phyloP scores from a whole-genome alignment of 2,888 invertebrate genomes.

The Tinea trinotella region DNA sequence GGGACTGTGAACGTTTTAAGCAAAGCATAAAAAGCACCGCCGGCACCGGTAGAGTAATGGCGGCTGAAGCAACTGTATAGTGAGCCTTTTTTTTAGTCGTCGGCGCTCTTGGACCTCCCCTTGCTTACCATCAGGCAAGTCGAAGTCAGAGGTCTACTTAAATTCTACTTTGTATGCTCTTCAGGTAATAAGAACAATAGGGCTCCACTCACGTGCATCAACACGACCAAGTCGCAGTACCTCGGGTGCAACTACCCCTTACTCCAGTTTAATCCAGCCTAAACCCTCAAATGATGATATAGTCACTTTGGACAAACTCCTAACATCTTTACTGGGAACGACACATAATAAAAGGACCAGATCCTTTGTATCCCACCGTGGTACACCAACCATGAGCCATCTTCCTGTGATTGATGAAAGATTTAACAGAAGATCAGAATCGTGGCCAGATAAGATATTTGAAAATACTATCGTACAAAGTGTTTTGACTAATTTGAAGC shows the following conservation, averaged over 20 bases:
- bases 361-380: conserved; percentile 48
- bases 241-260: conserved; percentile 43
- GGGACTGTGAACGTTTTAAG: no score
- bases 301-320: conserved; percentile 74
- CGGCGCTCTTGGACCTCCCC: no score
- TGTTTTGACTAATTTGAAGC: conserved; percentile 50
- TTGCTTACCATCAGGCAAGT: no score
- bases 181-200: conserved; percentile 51
- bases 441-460: conserved; percentile 59
- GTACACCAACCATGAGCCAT: conserved; percentile 48
- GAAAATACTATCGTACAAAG: conserved; percentile 55
- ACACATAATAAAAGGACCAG: conserved; percentile 41
- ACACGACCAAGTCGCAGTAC: conserved; percentile 41
- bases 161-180: conserved; percentile 19
- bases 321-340: conserved; percentile 72
- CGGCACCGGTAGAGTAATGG: no score
- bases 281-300: conserved; percentile 70
- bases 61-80: no score
- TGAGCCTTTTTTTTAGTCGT: no score
- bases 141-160: no score
- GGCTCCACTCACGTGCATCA: conserved; percentile 43
- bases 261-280: conserved; percentile 26
- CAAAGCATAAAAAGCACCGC: no score
- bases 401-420: conserved; percentile 39
- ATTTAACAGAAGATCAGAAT: conserved; percentile 41